These are phyloP conservation scores for Latrodectus hesperus DNA, from an alignment of 2,888 invertebrate species.

Conservation along the genomic window DNA sequence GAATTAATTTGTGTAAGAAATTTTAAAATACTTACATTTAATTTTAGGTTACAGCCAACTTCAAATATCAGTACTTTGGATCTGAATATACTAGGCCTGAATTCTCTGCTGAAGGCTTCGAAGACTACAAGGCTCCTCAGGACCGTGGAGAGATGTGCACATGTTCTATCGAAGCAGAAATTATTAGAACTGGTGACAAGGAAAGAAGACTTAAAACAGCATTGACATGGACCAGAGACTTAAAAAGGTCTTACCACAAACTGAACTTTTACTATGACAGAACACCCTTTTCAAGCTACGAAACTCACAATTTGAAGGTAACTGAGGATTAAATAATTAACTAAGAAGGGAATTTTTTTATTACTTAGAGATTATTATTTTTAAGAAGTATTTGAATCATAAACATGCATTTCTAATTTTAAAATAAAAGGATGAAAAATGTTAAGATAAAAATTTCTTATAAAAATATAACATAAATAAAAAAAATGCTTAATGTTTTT, in stretches of 20 bases:
- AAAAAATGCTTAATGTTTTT: too few relatives aligned
- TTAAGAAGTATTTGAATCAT: too few relatives aligned
- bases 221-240: conserved; percentile 60
- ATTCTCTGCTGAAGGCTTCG: conserved; percentile 36
- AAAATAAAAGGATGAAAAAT: too few relatives aligned
- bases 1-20: too few relatives aligned
- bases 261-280: conserved; percentile 68
- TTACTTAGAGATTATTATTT: too few relatives aligned
- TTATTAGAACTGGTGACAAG: conserved; percentile 43
- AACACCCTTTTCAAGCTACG: conserved; percentile 53
- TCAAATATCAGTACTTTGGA: conserved; percentile 40
- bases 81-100: conserved; percentile 7
- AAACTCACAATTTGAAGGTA: conserved; percentile 60
- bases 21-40: too few relatives aligned
- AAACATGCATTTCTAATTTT: too few relatives aligned
- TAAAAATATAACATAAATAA: too few relatives aligned
- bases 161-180: conserved; percentile 29
- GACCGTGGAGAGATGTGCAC: conserved; percentile 31
- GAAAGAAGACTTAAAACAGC: conserved; percentile 53
- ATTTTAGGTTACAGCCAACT: conserved; percentile 23
- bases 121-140: conserved; percentile 38
- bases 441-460: too few relatives aligned
- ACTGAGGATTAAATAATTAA: not conserved
- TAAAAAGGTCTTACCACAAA: conserved; percentile 61
- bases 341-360: too few relatives aligned